Evolutionary conservation across 23 tunicate species (phyloP).

Genomic region (Phallusia fumigata): DNA sequence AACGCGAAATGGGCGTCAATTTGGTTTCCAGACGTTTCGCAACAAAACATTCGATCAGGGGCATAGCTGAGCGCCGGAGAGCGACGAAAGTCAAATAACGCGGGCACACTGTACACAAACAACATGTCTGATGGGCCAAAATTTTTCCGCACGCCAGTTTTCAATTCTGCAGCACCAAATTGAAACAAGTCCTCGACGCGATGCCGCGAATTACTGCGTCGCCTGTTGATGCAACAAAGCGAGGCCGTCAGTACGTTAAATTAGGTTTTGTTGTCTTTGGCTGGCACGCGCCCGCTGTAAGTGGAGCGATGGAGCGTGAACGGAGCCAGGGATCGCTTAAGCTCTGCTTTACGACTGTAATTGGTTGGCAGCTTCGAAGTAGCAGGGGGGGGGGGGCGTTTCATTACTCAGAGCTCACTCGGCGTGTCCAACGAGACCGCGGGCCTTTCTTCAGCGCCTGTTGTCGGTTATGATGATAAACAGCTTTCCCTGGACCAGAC

Average conservation of each 20-base stretch:
- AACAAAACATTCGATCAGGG: too few species aligned
- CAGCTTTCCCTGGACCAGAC: background rate
- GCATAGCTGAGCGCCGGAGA: too few species aligned
- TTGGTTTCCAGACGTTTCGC: too few species aligned
- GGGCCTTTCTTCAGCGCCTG: background rate
- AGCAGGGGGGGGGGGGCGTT: background rate
- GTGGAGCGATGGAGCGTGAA: background rate
- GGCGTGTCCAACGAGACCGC: background rate
- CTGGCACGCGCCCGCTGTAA: constrained; percentile 6
- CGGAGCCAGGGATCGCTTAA: background rate
- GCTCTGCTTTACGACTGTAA: background rate
- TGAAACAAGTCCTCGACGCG: constrained; percentile 1
- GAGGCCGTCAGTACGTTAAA: background rate
- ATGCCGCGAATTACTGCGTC: background rate
- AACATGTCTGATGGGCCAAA: background rate
- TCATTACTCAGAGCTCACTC: background rate
- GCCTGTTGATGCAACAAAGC: constrained; percentile 14
- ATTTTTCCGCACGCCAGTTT: too few species aligned
- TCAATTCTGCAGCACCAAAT: background rate
- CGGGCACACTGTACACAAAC: background rate
- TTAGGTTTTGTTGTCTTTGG: constrained; percentile 8
- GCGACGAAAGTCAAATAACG: too few species aligned
- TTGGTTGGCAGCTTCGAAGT: background rate
- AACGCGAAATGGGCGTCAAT: too few species aligned
- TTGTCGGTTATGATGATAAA: background rate